Evolutionary conservation across 2,113 vertebrate species (phyloP), one percentile per base, ranked within the genome.

Genomic region (Fukomys damarensis): DNA sequence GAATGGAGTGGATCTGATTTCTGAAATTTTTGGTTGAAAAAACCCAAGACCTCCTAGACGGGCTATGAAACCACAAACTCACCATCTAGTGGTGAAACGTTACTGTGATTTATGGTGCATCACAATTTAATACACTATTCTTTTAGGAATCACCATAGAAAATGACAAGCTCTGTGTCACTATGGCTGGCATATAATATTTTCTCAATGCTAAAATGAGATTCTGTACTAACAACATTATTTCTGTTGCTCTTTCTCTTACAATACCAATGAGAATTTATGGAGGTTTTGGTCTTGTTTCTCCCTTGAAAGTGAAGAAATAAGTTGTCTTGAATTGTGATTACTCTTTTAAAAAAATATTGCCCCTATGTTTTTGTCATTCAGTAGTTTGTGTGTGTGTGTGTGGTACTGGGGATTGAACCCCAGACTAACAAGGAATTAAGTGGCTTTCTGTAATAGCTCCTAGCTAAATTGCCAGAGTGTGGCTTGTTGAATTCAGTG

Each of bases 21-120:
- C 19, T 92, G 14, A 52, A 6, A 19, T 43, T 66, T 83, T 82
- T 49, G 16, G 0, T 46, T 66, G 24, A 54, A 72, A 79, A 90
- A 56, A 79, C 10, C 43, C 17, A 1, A 41, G 59, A 66, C 56
- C 12, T 35, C 7, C 81, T 86, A 79, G 46, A n/a, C 26, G 35
- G 24, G 66, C 46, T 89, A 5, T 74, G 28, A 93, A 93, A 43
- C 84, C 72, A 79, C 70, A 86, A 91, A 93, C 74, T 91, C 89
- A 82, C 96, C 96, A 86, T 81, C 96, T 97, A 97, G 96, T 95
- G 96, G 95, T 76, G 38, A 95, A 82, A 93, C 59, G 58, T 70
- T 61, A 38, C 56, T 30, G 76, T 88, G 49, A 70, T 32, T 82
- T 86, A 35, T 17, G 61, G 52, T 96, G 81, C 76, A 38, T 28